Conservation (phyloP, 2,797 vertebrate species). For the Eutrigla gurnardus region DNA sequence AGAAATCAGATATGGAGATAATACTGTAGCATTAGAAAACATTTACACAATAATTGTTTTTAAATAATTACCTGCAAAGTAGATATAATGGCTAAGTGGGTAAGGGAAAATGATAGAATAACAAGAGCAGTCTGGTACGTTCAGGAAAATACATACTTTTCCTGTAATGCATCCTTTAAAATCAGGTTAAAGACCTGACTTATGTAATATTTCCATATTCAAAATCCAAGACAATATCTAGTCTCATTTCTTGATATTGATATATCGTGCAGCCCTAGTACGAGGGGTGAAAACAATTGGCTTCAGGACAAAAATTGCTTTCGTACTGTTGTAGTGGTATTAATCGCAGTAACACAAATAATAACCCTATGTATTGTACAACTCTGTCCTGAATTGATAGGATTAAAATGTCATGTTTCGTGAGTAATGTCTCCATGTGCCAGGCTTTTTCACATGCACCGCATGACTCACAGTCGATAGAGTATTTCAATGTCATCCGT, state of each 20-base stretch:
- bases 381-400: slow-evolving; percentile 65
- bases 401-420: slow-evolving; percentile 77
- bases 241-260: neutral
- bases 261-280: neutral
- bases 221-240: neutral
- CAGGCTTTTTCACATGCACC: slow-evolving; percentile 77
- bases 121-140: no score
- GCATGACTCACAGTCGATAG: slow-evolving; percentile 79
- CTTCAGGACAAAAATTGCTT: slow-evolving; percentile 49
- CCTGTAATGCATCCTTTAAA: neutral
- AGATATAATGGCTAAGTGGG: neutral
- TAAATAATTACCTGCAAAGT: neutral
- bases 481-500: slow-evolving; percentile 79
- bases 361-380: slow-evolving; percentile 60
- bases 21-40: neutral
- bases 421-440: slow-evolving; percentile 73
- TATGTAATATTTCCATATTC: neutral
- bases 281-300: slow-evolving; percentile 49
- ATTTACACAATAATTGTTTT: neutral
- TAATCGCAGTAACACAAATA: slow-evolving; percentile 69
- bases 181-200: neutral
- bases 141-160: neutral
- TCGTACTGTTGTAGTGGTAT: slow-evolving; percentile 44
- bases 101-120: neutral
- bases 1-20: slow-evolving; percentile 5